Evolutionary conservation across 2,888 invertebrate genomes (phyloP), one percentile per base, ranked within the genome.

Genomic region (Ophioninae sp.): DNA sequence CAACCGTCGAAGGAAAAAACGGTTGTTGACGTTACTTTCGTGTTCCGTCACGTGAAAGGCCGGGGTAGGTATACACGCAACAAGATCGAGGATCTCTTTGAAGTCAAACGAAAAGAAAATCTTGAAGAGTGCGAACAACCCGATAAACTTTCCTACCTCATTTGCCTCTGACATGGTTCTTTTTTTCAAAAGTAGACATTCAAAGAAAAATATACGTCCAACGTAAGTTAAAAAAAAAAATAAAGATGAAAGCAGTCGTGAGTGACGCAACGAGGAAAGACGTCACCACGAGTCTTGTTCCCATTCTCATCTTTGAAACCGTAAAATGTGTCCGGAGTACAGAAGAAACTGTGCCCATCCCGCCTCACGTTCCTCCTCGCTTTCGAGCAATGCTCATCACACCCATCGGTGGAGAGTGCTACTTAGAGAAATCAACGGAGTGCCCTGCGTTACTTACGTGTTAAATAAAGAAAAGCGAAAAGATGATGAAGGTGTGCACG

Each of bases 341-440:
- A 68, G 75, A 74, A 41, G 57, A 59, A 82, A 75, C 67, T 41
- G 10, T 30, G 21, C 30, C 17, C 10, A 73, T 72, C 50, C 37
- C 20, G 13, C n/a, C 57, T 59, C 61, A 23, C 67, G 74, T 76
- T 65, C 79, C 39, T 75, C 61, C 62, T 23, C 37, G 57, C 68
- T 75, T 69, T 73, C 72, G 50, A 59, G 57, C 56, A 30, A 57
- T 76, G 70, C 30, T 57, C 69, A 50, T 39, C 64, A 44, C 30
- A 73, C 89, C 89, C 90, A 91, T 91, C 89, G 90, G 87, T 82
- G 83, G 89, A 91, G 92, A 91, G 91, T 92, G 91, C 91, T 91
- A 93, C 92, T 93, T 92, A 90, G 87, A 92, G 89, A 92, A 92
- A 93, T 93, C 92, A 92, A 89, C 85, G 83, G 86, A 86, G 85